Conservation (phyloP, 2,888 invertebrate genomes). For the Eudasyphora cyanicolor region DNA sequence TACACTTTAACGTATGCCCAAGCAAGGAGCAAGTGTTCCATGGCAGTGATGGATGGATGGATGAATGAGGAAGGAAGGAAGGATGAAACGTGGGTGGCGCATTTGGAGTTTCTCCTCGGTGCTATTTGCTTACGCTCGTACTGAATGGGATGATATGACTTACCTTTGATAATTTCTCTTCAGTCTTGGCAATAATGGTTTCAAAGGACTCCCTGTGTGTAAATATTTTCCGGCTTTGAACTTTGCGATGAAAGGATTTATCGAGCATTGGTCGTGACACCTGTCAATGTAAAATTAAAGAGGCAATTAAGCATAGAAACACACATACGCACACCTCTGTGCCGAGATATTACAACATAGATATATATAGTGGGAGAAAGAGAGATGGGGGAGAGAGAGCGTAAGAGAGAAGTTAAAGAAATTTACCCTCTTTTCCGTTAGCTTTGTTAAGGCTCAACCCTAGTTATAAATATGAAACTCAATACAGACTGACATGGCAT, state of each 20-base stretch:
- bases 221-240: constrained; percentile 94
- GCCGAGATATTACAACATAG: neutral
- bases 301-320: constrained; percentile 3
- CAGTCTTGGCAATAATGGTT: constrained; percentile 91
- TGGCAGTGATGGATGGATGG: neutral
- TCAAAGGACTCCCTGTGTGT: constrained; percentile 94
- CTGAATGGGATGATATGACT: constrained; percentile 66
- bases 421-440: no score
- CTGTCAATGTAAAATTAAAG: constrained; percentile 74
- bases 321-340: neutral
- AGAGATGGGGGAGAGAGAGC: no score
- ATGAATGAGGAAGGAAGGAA: neutral
- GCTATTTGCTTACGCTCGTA: neutral
- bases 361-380: no score
- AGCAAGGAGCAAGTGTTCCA: neutral
- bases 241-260: constrained; percentile 93
- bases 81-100: neutral
- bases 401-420: no score
- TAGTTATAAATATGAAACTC: no score
- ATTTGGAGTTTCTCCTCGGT: neutral
- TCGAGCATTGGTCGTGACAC: constrained; percentile 92
- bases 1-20: no score
- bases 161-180: constrained; percentile 88
- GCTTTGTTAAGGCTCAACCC: no score
- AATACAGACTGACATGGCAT: no score